Conservation (phyloP, 2,113 vertebrate genomes). For the Chloropsis cyanopogon region DNA sequence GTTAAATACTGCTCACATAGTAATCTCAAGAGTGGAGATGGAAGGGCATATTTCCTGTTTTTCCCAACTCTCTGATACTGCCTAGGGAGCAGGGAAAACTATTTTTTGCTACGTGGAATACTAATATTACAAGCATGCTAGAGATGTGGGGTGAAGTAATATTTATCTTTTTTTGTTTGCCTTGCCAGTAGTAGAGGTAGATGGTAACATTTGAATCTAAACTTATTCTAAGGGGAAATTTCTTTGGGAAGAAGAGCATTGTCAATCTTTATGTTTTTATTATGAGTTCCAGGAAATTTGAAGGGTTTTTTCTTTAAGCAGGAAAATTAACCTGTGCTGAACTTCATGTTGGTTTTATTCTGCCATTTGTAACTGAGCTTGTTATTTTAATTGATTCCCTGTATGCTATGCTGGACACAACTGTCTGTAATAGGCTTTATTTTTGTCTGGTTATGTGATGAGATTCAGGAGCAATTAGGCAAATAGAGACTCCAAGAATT, state of each 20-base stretch:
- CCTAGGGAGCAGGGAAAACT: neutral
- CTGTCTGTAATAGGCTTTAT: neutral
- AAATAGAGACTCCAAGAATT: neutral
- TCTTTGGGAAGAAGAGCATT: neutral
- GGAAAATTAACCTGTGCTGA: neutral
- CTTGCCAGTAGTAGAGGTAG: neutral
- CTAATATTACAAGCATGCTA: neutral
- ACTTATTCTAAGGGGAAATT: neutral
- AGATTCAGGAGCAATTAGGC: neutral
- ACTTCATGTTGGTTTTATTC: neutral
- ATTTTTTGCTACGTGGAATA: neutral
- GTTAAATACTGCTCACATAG: neutral
- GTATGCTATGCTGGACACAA: neutral
- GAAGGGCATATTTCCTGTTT: neutral
- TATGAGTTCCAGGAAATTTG: neutral
- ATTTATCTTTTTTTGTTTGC: neutral
- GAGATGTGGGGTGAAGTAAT: neutral
- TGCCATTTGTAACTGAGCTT: neutral
- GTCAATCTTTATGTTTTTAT: neutral
- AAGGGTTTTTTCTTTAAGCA: neutral
- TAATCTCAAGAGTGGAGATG: neutral
- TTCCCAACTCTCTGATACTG: neutral
- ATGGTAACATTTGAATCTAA: neutral
- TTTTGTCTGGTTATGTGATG: neutral
- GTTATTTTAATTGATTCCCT: neutral